phyloP scores from a whole-genome alignment of 2,888 invertebrate genomes.

The Opisthograptis luteolata region DNA sequence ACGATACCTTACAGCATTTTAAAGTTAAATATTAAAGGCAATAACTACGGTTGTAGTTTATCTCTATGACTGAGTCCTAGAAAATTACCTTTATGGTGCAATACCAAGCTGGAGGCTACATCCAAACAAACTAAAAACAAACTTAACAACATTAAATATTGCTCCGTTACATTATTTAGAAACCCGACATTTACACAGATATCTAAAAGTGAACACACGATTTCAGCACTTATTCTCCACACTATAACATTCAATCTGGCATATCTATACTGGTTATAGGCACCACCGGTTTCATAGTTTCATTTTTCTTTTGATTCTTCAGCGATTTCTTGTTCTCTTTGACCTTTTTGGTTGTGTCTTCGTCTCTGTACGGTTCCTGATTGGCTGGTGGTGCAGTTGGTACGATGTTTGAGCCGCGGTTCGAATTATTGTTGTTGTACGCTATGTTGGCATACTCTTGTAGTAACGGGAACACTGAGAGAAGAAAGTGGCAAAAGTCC shows the following conservation, averaged over 20 bases:
- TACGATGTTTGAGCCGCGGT: conserved; percentile 55
- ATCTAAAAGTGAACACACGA: conserved; percentile 72
- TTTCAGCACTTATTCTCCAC: conserved; percentile 42
- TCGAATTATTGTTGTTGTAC: conserved; percentile 89
- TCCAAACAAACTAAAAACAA: conserved; percentile 53
- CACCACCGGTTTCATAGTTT: conserved; percentile 93
- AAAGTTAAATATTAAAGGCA: too few species aligned
- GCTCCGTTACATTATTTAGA: conserved; percentile 60
- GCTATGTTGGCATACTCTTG: conserved; percentile 99
- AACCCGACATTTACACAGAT: conserved; percentile 35
- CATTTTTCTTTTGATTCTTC: conserved; percentile 89
- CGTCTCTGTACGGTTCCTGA: conserved; percentile 79
- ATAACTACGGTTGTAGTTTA: too few species aligned
- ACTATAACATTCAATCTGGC: conserved; percentile 88
- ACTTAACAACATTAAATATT: conserved; percentile 74
- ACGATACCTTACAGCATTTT: too few species aligned
- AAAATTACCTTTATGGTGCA: too few species aligned
- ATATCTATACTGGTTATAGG: conserved; percentile 95
- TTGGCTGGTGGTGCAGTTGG: conserved; percentile 67
- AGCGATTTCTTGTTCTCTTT: conserved; percentile 85
- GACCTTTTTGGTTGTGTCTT: conserved; percentile 71
- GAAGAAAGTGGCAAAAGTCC: conserved; percentile 98
- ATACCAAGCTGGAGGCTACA: conserved; percentile 21
- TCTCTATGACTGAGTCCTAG: too few species aligned
- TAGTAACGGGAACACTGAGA: conserved; percentile 96